Base-by-base conservation (phyloP, 2,113 vertebrate species). In the Alosa alosa region DNA sequence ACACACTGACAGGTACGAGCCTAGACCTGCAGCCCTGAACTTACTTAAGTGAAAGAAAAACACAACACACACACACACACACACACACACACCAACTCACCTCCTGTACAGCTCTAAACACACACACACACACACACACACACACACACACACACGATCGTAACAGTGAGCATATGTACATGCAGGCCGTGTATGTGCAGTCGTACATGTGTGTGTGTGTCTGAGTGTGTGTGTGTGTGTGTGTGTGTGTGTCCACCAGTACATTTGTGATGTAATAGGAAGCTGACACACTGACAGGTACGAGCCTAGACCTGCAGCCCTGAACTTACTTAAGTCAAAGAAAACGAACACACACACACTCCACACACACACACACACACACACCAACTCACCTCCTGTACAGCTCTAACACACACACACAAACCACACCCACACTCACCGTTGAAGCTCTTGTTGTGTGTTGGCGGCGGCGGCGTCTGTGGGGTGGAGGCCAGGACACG, bases 401-500 rank as follows among this genome's bases (percentile, higher is more conserved):
- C 31, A 31, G 31, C 31, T 31, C 31, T 31, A 31, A 31, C 31
- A 31, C 31, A 31, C 31, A 31, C 31, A 68, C 60, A 68, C 60
- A 68, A 22, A 68, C 60, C 60, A 68, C 60, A 25, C n/a, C 9
- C 60, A 25, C 60, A 25, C 60, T 8, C 89, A 97, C 97, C 96
- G 0, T 96, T 96, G 89, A 97, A 96, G 41, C 93, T 94, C 57
- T 96, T 96, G 78, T 17, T 83, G 0, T 92, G 93, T 6, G 85
- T 72, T 0, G 47, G 6, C 0, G 91, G 93, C 0, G 93, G 91
- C 0, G 93, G 91, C 0, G 86, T 88, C 0, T 82, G 94, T 1
- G 94, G 92, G 0, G 92, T 88, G 0, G 86, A 5, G 0, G 88
- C 84, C 87, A 98, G 91, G 64, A 96, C 89, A 0, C 87, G 87